Evolutionary conservation across 2,888 invertebrate genomes (phyloP).

Genomic region (Linnaemya vulpina): DNA sequence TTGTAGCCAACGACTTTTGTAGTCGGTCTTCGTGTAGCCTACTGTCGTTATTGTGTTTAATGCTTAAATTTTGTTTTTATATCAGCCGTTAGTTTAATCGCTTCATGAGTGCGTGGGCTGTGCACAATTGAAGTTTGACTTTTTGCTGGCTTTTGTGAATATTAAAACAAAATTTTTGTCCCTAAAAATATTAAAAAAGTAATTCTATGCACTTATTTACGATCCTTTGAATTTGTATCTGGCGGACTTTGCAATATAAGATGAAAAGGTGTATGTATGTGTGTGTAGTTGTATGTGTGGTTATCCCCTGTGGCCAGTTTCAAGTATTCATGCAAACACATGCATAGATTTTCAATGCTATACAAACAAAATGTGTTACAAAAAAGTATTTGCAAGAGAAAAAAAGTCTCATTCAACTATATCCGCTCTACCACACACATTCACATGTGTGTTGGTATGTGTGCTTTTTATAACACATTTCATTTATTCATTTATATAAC

Average conservation of each 20-base stretch:
- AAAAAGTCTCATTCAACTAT: background rate
- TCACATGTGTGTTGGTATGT: background rate
- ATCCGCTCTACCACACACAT: background rate
- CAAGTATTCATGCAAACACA: constrained; percentile 7
- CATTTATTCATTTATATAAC: background rate
- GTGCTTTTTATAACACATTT: background rate
- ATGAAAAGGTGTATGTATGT: background rate
- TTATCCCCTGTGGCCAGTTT: constrained; percentile 12
- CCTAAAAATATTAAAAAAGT: constrained; percentile 1
- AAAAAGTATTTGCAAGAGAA: background rate
- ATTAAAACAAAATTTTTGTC: background rate
- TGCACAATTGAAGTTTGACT: background rate
- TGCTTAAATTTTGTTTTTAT: no score
- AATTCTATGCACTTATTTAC: background rate
- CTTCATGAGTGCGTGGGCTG: background rate
- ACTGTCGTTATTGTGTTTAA: no score
- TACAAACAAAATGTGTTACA: constrained; percentile 1
- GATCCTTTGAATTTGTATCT: background rate
- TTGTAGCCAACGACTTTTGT: no score
- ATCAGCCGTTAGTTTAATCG: no score
- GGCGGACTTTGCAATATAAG: background rate
- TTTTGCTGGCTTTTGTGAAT: background rate
- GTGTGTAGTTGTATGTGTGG: background rate
- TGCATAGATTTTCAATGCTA: constrained; percentile 12
- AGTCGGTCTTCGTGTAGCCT: no score